Base-by-base conservation (phyloP, 1,140 invertebrate species). In the Aphaenogaster floridana region DNA sequence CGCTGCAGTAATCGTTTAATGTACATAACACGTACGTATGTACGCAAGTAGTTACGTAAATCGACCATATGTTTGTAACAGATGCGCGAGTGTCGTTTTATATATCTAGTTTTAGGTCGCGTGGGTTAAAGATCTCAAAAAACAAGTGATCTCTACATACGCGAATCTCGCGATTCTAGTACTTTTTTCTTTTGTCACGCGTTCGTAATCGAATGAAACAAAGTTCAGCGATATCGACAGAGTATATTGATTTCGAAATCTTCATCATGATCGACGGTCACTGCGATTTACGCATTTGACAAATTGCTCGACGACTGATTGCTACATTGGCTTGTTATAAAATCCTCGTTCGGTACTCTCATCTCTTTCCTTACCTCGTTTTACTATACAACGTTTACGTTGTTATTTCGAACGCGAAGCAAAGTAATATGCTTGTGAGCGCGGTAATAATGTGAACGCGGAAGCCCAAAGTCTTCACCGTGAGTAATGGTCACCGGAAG, bases 231-330 rank as follows among this genome's bases (percentile, higher is more conserved):
- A 52, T 68, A 45, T 36, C 9, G 63, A 68, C 45, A 4, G 34
- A 39, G 34, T 42, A 28, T 68, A 80, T 80, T 80, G 63, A 80
- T 80, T 80, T 80, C 61, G 63, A 68, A 80, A 68, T 68, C 45
- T 50, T 52, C 34, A 45, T 39, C 59, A n/a, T 28, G 34, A 28
- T 52, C 11, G 7, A 66, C 28, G 21, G 28, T 48, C 42, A 42
- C n/a, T 9, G 59, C 42, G 45, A 64, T 8, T 54, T 52, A n/a
- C 34, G 34, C 45, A 66, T 42, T 68, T 68, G 34, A 80, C 78
- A 68, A 68, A 80, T 68, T 42, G 34, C 36, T 48, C 34, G 13
- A 39, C 42, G 36, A 5, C 17, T 17, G 52, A 57, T 54, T 15
- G 39, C 4, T 63, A 13, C 1, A 48, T 36, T 13, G 4, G 13